Evolutionary conservation across 2,797 vertebrate genomes (phyloP).

Genomic region (Squalus acanthias): DNA sequence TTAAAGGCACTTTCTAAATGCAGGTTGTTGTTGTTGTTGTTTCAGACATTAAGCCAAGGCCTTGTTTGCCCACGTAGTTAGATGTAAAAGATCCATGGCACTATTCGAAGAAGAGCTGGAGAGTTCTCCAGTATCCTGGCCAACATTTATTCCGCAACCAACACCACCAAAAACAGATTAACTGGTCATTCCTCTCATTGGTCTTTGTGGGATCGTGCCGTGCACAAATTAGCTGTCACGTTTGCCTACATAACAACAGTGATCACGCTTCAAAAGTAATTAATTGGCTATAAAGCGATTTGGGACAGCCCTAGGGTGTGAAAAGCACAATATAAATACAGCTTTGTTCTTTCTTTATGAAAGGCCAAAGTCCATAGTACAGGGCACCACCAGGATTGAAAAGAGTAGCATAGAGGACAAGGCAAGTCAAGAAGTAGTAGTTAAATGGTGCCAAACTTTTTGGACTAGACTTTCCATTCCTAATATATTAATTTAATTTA

Average conservation of each 20-base stretch:
- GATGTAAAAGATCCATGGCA: background rate
- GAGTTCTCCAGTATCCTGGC: background rate
- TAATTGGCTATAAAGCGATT: background rate
- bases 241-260: background rate
- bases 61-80: background rate
- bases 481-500: background rate
- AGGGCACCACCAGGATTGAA: background rate
- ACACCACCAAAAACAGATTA: background rate
- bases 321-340: too few relatives aligned
- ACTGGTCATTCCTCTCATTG: background rate
- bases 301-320: background rate
- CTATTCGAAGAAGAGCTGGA: background rate
- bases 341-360: background rate
- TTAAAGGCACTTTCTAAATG: background rate
- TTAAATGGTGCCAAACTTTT: background rate
- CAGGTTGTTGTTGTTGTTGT: background rate
- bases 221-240: too few relatives aligned
- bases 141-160: background rate
- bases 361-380: background rate
- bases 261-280: background rate
- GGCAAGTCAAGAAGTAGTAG: background rate
- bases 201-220: background rate
- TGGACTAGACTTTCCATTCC: background rate
- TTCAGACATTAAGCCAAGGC: background rate
- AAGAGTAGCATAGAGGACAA: background rate